Evolutionary conservation across 2,888 invertebrate species (phyloP).

Genomic region (Oxyscelio sp.): DNA sequence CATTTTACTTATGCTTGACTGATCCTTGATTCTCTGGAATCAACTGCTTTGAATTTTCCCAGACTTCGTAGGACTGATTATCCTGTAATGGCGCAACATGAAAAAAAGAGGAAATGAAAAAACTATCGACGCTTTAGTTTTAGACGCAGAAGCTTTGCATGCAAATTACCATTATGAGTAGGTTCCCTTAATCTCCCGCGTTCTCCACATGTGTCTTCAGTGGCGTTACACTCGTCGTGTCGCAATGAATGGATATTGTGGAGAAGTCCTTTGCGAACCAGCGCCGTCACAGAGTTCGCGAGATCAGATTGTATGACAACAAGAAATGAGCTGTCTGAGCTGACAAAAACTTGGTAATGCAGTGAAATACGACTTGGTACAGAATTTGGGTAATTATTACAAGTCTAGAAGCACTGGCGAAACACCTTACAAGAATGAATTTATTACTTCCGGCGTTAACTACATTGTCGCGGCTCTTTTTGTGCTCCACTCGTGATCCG

Average conservation of each 20-base stretch:
- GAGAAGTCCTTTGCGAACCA: background rate
- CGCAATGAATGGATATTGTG: background rate
- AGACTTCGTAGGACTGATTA: background rate
- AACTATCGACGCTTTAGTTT: background rate
- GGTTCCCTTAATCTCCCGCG: slow-evolving; percentile 27
- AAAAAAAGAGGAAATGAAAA: too few species aligned
- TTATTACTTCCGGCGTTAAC: slow-evolving; percentile 15
- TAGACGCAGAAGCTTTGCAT: slow-evolving; percentile 20
- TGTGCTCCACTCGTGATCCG: background rate
- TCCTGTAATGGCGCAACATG: background rate
- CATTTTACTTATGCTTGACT: background rate
- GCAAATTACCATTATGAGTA: slow-evolving; percentile 56
- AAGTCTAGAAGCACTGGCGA: background rate
- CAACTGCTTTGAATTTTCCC: too few species aligned
- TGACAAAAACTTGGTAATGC: slow-evolving; percentile 6
- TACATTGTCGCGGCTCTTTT: slow-evolving; percentile 36
- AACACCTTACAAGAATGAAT: slow-evolving; percentile 9
- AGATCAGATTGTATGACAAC: background rate
- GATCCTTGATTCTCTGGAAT: too few species aligned
- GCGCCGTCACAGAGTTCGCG: background rate
- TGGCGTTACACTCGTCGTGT: slow-evolving; percentile 17
- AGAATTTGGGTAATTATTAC: slow-evolving; percentile 1
- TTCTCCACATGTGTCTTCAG: slow-evolving; percentile 39
- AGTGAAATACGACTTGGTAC: slow-evolving; percentile 33
- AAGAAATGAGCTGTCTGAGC: too few species aligned